These are phyloP conservation scores for Pteronura brasiliensis DNA, from an alignment of 2,113 vertebrate genomes.

Conservation along the genomic window DNA sequence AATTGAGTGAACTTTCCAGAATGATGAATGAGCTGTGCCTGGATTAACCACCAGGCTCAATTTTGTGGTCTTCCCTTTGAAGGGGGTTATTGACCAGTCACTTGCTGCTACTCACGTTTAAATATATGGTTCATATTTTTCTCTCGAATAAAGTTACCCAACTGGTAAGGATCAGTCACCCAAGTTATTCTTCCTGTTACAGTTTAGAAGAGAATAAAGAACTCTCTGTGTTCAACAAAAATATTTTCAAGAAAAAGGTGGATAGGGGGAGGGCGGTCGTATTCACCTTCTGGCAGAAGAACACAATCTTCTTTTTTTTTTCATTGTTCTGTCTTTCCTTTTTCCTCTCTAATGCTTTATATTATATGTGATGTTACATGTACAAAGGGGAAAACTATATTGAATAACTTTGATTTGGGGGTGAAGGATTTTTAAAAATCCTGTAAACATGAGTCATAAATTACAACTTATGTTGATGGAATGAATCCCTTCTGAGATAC, in stretches of 20 bases:
- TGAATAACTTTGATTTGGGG: neutral
- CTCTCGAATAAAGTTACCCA: conserved; percentile 42
- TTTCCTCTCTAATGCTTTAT: neutral
- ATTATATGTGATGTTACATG: neutral
- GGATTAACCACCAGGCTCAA: neutral
- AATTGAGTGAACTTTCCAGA: neutral
- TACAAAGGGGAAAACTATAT: neutral
- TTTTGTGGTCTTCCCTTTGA: neutral
- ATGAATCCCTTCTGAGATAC: neutral
- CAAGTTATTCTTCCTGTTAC: conserved; percentile 50
- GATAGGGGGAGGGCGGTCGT: neutral
- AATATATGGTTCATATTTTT: conserved; percentile 17
- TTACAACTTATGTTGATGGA: neutral
- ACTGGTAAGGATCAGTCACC: conserved; percentile 39
- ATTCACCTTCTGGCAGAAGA: neutral
- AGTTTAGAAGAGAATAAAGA: conserved; percentile 68
- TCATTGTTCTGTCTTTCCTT: neutral
- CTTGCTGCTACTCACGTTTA: conserved; percentile 38
- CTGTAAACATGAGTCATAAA: neutral
- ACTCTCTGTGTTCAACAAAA: conserved; percentile 55
- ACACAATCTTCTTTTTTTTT: neutral
- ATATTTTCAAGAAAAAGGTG: neutral
- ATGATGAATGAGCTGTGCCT: neutral
- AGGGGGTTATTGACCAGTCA: conserved; percentile 3
- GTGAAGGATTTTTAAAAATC: neutral